Conservation (phyloP, 2,113 vertebrate genomes). For the Platysteira castanea region DNA sequence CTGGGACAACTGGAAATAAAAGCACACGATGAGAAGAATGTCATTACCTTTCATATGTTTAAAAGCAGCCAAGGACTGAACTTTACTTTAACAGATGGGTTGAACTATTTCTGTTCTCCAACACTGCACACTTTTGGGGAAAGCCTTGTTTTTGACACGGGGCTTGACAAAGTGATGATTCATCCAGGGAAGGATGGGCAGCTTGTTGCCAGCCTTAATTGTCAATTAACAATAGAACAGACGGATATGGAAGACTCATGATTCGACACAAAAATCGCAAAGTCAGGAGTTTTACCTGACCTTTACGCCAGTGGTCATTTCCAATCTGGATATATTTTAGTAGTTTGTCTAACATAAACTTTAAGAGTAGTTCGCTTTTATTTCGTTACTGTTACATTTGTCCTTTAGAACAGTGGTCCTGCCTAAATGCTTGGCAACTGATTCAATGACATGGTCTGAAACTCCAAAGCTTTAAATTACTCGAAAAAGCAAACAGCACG, state of each 20-base stretch:
- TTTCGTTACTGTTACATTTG: not conserved
- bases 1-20: not conserved
- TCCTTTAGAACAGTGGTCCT: not conserved
- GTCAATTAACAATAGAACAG: conserved; percentile 22
- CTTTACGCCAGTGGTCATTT: not conserved
- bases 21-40: not conserved
- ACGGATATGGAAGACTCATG: conserved; percentile 10
- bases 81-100: not conserved
- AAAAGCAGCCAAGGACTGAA: not conserved
- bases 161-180: conserved; percentile 59
- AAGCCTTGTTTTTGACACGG: conserved; percentile 23
- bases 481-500: not conserved
- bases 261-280: conserved; percentile 19
- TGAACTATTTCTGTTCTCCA: not conserved
- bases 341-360: not conserved
- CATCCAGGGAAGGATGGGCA: conserved; percentile 25
- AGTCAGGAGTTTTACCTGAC: not conserved
- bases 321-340: not conserved
- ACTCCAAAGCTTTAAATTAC: not conserved
- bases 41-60: not conserved
- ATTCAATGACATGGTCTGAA: not conserved
- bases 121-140: not conserved
- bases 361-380: not conserved
- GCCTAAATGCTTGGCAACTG: not conserved
- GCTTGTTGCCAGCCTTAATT: conserved; percentile 27